Conservation (phyloP, 2,113 vertebrate genomes). For the Bucco capensis region DNA sequence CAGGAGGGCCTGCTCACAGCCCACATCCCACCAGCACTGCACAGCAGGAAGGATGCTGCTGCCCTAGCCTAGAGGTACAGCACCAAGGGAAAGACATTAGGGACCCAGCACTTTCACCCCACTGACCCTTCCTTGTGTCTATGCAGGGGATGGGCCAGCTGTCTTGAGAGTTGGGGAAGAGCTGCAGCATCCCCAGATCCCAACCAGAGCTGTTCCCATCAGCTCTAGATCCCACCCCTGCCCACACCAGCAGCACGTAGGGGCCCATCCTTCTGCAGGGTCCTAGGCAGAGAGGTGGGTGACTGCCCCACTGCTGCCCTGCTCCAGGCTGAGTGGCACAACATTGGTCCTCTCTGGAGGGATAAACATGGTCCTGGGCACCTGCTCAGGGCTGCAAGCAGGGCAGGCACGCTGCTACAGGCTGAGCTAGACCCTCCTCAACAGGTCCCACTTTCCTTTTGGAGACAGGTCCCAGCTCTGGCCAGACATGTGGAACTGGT, state of each 20-base stretch:
- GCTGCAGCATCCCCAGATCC: neutral
- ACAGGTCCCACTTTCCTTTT: neutral
- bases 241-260: neutral
- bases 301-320: neutral
- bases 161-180: neutral
- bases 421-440: neutral
- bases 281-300: neutral
- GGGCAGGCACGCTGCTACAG: constrained; percentile 26
- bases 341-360: neutral
- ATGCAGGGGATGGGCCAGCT: neutral
- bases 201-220: neutral
- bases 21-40: accelerated
- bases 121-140: neutral
- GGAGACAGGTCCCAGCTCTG: neutral
- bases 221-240: neutral
- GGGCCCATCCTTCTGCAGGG: neutral
- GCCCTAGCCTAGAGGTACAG: neutral
- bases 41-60: neutral
- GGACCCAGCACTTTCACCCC: neutral
- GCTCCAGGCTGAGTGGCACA: neutral
- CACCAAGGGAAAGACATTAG: accelerated
- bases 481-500: neutral
- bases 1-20: neutral
- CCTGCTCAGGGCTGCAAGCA: neutral
- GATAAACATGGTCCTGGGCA: neutral